phyloP scores from a whole-genome alignment of 2,888 invertebrate species.

The Meteorus cinctellus region DNA sequence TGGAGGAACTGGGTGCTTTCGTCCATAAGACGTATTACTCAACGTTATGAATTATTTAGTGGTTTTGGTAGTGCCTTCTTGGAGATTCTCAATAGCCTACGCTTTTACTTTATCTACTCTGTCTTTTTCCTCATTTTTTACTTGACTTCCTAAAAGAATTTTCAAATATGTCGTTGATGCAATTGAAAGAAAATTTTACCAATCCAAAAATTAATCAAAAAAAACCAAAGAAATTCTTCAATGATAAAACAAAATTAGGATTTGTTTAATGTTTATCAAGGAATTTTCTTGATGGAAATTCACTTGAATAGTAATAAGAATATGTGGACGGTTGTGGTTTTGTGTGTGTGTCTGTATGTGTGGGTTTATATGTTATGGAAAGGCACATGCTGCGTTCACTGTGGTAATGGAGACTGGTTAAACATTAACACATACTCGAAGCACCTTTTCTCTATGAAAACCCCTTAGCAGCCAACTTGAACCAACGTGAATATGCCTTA shows the following conservation, averaged over 20 bases:
- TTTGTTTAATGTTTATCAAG: not conserved
- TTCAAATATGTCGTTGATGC: no score
- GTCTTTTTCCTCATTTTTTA: constrained; percentile 56
- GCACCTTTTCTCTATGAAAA: constrained; percentile 49
- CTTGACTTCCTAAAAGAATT: no score
- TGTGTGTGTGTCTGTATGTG: not conserved
- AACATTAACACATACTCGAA: constrained; percentile 66
- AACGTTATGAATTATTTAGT: constrained; percentile 68
- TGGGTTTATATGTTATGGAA: not conserved
- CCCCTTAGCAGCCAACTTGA: constrained; percentile 57
- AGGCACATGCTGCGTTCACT: constrained; percentile 43
- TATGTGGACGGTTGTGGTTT: not conserved
- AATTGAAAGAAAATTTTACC: no score
- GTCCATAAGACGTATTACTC: constrained; percentile 69
- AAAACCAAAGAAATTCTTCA: no score
- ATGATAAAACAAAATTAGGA: no score
- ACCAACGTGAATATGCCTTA: constrained; percentile 13
- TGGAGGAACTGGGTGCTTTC: constrained; percentile 40
- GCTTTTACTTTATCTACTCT: constrained; percentile 53
- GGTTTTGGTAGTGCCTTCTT: constrained; percentile 18
- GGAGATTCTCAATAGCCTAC: constrained; percentile 55
- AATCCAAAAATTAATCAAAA: no score
- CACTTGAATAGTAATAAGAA: not conserved
- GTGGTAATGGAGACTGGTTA: constrained; percentile 72
- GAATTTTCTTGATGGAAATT: not conserved